Base-by-base conservation (phyloP, 2,113 vertebrate genomes). In the Cebidichthys violaceus region DNA sequence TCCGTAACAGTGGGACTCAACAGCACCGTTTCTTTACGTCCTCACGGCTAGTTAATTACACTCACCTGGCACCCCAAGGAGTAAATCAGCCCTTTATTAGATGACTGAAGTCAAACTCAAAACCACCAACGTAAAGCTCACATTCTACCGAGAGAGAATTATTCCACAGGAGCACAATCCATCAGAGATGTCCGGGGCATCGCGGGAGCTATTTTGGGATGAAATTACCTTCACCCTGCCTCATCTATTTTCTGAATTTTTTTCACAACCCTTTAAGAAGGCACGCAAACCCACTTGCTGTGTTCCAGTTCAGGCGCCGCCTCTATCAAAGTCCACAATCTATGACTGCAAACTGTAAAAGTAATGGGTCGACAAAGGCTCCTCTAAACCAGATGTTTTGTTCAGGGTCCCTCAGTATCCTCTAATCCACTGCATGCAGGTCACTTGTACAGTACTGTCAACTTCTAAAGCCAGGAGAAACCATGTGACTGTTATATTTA, bases 11-110 rank as follows among this genome's bases (percentile, higher is more conserved):
- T 10, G 45, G 41, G 75, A 69, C 35, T 41, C 67, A 4, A 18
- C 9, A 27, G 5, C 29, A 59, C 65, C n/a, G n/a, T n/a, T 35
- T 45, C 15, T 84, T 64, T 67, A 61, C 17, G 45, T 35, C 71
- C 52, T 83, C 70, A 55, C 66, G 81, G 88, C 73, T 79, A 65
- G 83, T 81, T 84, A 85, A 91, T 88, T 85, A 83, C 66, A 70
- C 76, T 86, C 86, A 89, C 86, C 90, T 86, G 85, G 64, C 70
- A 65, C 80, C 83, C 78, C 68, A 6, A 81, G 76, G 88, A 88
- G 84, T 66, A 82, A 70, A 76, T 78, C 74, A 70, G 67, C 43
- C 64, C 61, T 37, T 61, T 39, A 67, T 84, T 72, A 75, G 74
- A 50, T 2, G 2, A 54, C 55, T 74, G 75, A 61, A 50, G 64